Evolutionary conservation across 2,797 vertebrate genomes (phyloP).

Genomic region (Rhynchonycteris naso): DNA sequence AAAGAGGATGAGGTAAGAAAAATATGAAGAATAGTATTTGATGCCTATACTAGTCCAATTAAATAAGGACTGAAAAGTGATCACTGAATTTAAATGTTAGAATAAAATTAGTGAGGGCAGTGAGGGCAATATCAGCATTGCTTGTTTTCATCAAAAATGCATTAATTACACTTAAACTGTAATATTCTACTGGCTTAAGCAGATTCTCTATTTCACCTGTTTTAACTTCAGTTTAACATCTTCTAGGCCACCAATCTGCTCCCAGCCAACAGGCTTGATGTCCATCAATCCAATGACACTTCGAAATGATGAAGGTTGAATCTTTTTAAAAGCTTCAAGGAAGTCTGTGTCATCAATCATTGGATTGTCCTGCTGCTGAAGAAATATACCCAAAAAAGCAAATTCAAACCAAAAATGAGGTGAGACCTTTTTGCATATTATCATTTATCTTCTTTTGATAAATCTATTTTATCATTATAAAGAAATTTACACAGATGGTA

Average conservation of each 20-base stretch:
- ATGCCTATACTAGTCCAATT: neutral
- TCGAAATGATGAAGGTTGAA: slow-evolving; percentile 92
- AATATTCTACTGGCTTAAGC: neutral
- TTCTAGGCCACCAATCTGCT: slow-evolving; percentile 95
- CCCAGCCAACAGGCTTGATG: slow-evolving; percentile 91
- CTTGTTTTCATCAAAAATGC: neutral
- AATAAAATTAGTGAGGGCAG: neutral
- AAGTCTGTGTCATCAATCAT: slow-evolving; percentile 89
- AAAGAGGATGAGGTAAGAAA: neutral
- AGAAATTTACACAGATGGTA: neutral
- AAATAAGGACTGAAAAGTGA: neutral
- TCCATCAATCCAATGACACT: slow-evolving; percentile 91
- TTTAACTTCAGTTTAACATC: slow-evolving; percentile 93
- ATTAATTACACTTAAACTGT: neutral
- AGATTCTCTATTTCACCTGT: slow-evolving; percentile 87
- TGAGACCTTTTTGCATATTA: neutral
- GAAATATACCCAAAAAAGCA: slow-evolving; percentile 46
- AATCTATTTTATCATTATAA: slow-evolving; percentile 12
- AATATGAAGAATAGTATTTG: neutral
- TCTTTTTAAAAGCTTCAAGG: slow-evolving; percentile 90
- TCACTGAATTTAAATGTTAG: neutral
- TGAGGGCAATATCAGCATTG: neutral
- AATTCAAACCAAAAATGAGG: slow-evolving; percentile 38
- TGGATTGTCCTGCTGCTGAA: slow-evolving; percentile 83
- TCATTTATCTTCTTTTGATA: neutral